These are phyloP conservation scores for Acomys russatus DNA, from an alignment of 2,797 vertebrate genomes.

Conservation along the genomic window DNA sequence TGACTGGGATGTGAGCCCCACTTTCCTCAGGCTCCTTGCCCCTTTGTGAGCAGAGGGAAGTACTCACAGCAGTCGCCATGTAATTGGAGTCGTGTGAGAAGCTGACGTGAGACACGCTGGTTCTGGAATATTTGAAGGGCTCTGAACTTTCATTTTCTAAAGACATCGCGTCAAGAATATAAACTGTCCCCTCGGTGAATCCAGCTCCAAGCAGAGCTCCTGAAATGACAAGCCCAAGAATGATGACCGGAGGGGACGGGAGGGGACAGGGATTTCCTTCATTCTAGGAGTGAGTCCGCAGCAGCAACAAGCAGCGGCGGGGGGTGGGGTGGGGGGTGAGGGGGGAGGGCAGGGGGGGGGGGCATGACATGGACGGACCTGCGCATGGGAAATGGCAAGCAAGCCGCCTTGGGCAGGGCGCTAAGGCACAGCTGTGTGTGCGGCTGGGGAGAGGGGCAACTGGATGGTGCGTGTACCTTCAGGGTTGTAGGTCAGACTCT, in stretches of 20 bases:
- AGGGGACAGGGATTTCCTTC: fast-evolving
- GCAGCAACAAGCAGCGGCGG: background rate
- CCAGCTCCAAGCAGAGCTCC: constrained; percentile 93
- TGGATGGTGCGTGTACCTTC: constrained; percentile 89
- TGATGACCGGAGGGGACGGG: fast-evolving
- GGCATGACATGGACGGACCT: too few relatives aligned
- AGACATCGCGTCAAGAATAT: constrained; percentile 92
- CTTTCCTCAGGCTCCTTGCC: too few relatives aligned
- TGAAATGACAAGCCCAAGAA: constrained; percentile 83
- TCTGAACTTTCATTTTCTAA: constrained; percentile 89
- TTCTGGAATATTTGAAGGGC: constrained; percentile 89
- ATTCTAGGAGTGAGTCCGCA: fast-evolving
- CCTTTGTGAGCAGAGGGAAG: background rate
- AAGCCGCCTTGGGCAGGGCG: fast-evolving
- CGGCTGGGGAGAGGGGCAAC: fast-evolving
- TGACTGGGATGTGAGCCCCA: background rate
- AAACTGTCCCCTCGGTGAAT: constrained; percentile 92
- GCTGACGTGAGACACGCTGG: constrained; percentile 92
- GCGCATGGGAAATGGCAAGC: background rate
- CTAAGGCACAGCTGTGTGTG: fast-evolving
- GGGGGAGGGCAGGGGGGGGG: too few relatives aligned
- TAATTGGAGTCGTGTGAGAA: constrained; percentile 95
- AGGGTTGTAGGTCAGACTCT: constrained; percentile 93
- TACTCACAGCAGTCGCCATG: constrained; percentile 95
- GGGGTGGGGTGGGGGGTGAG: background rate